Percentiles rank a stretch among this genome's conserved stretches.
These are phyloP conservation scores for Dromococcyx pavoninus DNA, from an alignment of 2,797 vertebrate species.

Conservation along the genomic window DNA sequence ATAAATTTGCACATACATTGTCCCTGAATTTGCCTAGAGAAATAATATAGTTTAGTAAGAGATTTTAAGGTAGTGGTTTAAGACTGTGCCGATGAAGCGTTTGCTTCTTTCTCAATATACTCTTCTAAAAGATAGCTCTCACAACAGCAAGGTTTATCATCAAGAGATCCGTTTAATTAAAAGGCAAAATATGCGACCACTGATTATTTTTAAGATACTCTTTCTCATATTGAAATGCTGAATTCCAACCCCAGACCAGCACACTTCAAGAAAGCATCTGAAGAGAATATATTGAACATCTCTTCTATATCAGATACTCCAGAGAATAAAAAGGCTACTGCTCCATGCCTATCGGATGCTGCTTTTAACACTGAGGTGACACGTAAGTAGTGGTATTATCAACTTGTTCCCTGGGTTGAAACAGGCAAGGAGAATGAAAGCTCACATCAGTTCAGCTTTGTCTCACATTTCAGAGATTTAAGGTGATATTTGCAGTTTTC, in stretches of 20 bases:
- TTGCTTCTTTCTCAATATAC: background rate
- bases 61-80: background rate
- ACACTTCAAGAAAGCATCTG: background rate
- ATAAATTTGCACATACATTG: background rate
- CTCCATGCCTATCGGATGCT: background rate
- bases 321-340: background rate
- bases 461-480: background rate
- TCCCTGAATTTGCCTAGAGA: background rate
- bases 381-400: background rate
- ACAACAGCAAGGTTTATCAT: background rate
- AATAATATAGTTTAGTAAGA: background rate
- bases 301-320: background rate
- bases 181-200: background rate
- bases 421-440: background rate
- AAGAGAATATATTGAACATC: background rate
- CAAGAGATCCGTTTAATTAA: background rate
- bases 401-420: background rate
- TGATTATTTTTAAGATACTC: background rate
- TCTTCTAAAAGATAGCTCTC: background rate
- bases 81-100: background rate
- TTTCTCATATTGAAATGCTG: background rate
- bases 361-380: background rate
- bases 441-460: background rate
- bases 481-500: background rate
- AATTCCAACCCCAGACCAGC: background rate